Base-by-base conservation (phyloP, 1,140 invertebrate species). In the Trichonephila inaurata region DNA sequence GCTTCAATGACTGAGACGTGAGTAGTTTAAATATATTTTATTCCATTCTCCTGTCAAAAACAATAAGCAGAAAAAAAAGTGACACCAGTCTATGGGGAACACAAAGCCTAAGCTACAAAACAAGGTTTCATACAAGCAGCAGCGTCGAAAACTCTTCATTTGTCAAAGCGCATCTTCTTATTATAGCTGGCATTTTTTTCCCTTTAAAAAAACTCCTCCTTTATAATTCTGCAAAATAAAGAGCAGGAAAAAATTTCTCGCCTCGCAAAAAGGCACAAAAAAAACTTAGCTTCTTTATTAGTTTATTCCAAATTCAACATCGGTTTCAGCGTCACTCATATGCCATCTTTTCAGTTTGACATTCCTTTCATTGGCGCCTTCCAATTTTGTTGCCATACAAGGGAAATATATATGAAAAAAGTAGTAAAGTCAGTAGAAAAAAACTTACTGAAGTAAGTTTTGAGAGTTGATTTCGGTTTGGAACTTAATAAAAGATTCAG, bases 291-390 rank as follows among this genome's bases (percentile, higher is more conserved):
- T 60, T 58, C 82, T 83, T 83, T 51, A 83, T 83, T 83, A 83
- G 82, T 83, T 58, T 83, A 24, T 77, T 77, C 24, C 72, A 77
- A 14, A 28, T n/a, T 24, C 72, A 77, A 77, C n/a, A 21, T 77
- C 19, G 33, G 33, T 64, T 64, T 21, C 62, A 12, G 5, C 62
- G 72, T 83, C 60, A 64, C 24, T 87, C 58, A 40, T 33, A 62
- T 1, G 28, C 24, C 7, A 8, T 62, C 61, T 64, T 64, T 40
- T 14, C 14, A 64, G 51, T 5, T 62, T 66, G 85, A 64, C 60
- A 64, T 40, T 87, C 33, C 28, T 64, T 64, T 87, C 62, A 87
- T 87, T 87, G 85, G 28, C 24, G 85, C 21, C 28, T 87, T 87
- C 40, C 85, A 62, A 33, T 87, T 87, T 87, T 62, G 19, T 64